Conservation (phyloP, 2,888 invertebrate species). For the Geophilus truncorum region DNA sequence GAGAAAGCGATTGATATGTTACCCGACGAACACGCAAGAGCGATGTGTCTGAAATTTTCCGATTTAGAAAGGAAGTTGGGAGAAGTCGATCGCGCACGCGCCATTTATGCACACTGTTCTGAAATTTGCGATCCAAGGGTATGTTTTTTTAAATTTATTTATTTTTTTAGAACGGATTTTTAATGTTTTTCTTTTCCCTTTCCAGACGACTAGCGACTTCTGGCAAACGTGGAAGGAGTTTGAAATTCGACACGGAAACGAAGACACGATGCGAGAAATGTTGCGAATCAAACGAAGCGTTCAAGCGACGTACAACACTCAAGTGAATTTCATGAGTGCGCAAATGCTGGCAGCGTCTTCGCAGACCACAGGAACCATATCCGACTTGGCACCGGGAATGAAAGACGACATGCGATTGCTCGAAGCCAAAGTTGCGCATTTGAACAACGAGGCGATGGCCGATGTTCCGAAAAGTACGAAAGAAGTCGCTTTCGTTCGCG, state of each 20-base stretch:
- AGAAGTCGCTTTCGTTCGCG: slow-evolving; percentile 50
- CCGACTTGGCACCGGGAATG: slow-evolving; percentile 67
- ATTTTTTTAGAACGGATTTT: neutral
- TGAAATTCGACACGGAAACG: slow-evolving; percentile 97
- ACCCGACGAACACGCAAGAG: slow-evolving; percentile 80
- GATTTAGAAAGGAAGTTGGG: slow-evolving; percentile 98
- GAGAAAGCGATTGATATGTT: slow-evolving; percentile 94
- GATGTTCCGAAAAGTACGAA: slow-evolving; percentile 38
- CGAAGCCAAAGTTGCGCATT: slow-evolving; percentile 65
- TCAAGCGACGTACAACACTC: slow-evolving; percentile 96
- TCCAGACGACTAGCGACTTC: slow-evolving; percentile 71
- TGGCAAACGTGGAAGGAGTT: slow-evolving; percentile 99
- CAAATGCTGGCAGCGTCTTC: slow-evolving; percentile 77
- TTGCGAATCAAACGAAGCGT: slow-evolving; percentile 94
- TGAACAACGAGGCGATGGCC: slow-evolving; percentile 40
- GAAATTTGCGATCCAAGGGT: slow-evolving; percentile 99
- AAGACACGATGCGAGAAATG: slow-evolving; percentile 99
- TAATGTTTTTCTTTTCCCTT: slow-evolving; percentile 32
- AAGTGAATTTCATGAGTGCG: slow-evolving; percentile 97
- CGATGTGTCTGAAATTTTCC: slow-evolving; percentile 94
- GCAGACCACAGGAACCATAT: slow-evolving; percentile 58
- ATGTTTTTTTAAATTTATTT: no score
- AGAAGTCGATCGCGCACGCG: slow-evolving; percentile 94
- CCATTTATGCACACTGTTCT: slow-evolving; percentile 95
- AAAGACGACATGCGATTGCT: slow-evolving; percentile 83